phyloP scores from a whole-genome alignment of 1,140 invertebrate genomes.

The Leucophenga varia region DNA sequence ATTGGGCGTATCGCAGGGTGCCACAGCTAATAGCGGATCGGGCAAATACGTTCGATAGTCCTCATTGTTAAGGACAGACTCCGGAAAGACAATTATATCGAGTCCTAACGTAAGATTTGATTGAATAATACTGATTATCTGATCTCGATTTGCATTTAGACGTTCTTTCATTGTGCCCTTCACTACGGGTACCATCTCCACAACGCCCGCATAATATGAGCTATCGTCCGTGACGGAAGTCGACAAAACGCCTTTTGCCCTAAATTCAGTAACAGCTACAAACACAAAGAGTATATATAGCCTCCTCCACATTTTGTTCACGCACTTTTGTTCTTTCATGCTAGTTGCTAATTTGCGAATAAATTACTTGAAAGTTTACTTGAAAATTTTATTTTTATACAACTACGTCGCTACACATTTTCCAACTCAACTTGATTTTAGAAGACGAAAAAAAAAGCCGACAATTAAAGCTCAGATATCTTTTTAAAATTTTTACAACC shows the following conservation, averaged over 20 bases:
- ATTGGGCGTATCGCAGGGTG: conserved; percentile 38
- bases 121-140: conserved; percentile 23
- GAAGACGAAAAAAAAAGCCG: too few relatives aligned
- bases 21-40: conserved; percentile 17
- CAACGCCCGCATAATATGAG: conserved; percentile 59
- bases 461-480: too few relatives aligned
- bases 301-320: too few relatives aligned
- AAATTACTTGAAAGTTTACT: too few relatives aligned
- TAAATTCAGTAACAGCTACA: neutral
- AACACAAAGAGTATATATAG: too few relatives aligned
- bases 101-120: conserved; percentile 38
- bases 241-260: conserved; percentile 26
- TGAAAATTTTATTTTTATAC: too few relatives aligned
- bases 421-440: too few relatives aligned
- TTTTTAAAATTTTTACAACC: too few relatives aligned
- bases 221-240: conserved; percentile 55
- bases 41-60: conserved; percentile 34
- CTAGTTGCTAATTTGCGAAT: too few relatives aligned
- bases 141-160: neutral
- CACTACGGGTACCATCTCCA: conserved; percentile 48
- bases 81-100: conserved; percentile 84
- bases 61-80: conserved; percentile 58
- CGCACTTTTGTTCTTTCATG: too few relatives aligned
- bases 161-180: neutral
- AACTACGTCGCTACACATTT: too few relatives aligned